Evolutionary conservation across 2,888 invertebrate genomes (phyloP), one percentile per base, ranked within the genome.

Genomic region (Neoascia interrupta): DNA sequence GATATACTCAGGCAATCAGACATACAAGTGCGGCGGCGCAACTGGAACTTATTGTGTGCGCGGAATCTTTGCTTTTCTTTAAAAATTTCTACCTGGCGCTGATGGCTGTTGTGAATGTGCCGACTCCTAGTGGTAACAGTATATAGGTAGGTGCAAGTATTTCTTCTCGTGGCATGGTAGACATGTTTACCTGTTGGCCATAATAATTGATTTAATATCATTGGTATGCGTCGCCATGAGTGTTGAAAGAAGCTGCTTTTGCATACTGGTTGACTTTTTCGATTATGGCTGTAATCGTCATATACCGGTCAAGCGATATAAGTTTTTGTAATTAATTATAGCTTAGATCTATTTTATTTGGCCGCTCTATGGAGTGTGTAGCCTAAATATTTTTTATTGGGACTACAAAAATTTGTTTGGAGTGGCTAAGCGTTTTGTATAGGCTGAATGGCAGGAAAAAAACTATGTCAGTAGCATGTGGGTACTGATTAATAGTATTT

Each of bases 31-130:
- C 49, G 34, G 58, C 68, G 16, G 21, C 45, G 10, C 41, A 19
- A 19, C n/a, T 11, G 31, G 23, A 45, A 36, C n/a, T n/a, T n/a
- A n/a, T 45, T 60, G 68, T 74, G 61, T 74, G 66, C 64, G 70
- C 70, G 56, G 58, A 70, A 76, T 76, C 56, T 61, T 74, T 47
- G 56, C 61, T 69, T 75, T 69, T 75, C 69, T 75, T 69, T 54
- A 31, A 63, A 75, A 75, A 70, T 70, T 72, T 76, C 76, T 76
- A 66, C 64, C 70, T 64, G 63, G 69, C 41, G 41, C 37, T 47
- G 54, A 8, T 68, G 54, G 39, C 43, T n/a, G n/a, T n/a, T n/a
- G n/a, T n/a, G n/a, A n/a, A n/a, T n/a, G n/a, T n/a, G n/a, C n/a
- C n/a, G n/a, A n/a, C n/a, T n/a, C n/a, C n/a, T n/a, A n/a, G n/a